Evolutionary conservation across 2,888 invertebrate genomes (phyloP).

Genomic region (Brachyptera risi): DNA sequence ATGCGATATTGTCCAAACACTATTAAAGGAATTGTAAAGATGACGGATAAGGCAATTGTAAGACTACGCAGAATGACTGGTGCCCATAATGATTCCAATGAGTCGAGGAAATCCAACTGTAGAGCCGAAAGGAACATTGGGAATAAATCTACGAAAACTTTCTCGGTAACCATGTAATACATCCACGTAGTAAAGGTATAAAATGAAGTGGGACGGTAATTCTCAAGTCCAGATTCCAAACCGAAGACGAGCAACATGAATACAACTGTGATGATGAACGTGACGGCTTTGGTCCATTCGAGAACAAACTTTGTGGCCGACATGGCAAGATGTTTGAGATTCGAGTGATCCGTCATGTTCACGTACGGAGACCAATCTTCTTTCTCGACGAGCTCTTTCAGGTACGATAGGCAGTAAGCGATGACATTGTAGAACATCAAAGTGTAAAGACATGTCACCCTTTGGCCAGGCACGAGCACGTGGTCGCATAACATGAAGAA

Average conservation of each 20-base stretch:
- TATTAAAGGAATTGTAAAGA: conserved; percentile 51
- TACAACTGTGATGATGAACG: conserved; percentile 71
- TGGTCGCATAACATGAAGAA: conserved; percentile 71
- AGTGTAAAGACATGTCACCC: conserved; percentile 68
- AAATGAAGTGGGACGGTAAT: conserved; percentile 64
- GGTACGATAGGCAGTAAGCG: conserved; percentile 71
- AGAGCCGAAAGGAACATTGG: conserved; percentile 55
- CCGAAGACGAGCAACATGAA: conserved; percentile 72
- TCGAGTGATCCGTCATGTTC: conserved; percentile 65
- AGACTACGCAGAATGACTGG: conserved; percentile 60
- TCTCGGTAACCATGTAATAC: conserved; percentile 69
- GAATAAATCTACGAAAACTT: conserved; percentile 64
- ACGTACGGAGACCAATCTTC: conserved; percentile 76
- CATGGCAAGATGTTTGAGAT: conserved; percentile 74
- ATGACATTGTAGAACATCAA: conserved; percentile 79
- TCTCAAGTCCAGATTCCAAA: conserved; percentile 67
- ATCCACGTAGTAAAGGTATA: conserved; percentile 63
- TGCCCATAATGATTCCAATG: conserved; percentile 66
- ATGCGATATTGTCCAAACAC: conserved; percentile 54
- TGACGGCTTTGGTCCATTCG: conserved; percentile 78
- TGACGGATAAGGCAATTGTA: conserved; percentile 54
- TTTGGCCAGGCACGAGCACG: conserved; percentile 53
- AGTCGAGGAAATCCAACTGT: conserved; percentile 61
- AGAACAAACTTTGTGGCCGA: conserved; percentile 75
- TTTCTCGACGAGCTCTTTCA: conserved; percentile 66